Base-by-base conservation (phyloP, 2,113 vertebrate species). In the Podarcis cretensis region DNA sequence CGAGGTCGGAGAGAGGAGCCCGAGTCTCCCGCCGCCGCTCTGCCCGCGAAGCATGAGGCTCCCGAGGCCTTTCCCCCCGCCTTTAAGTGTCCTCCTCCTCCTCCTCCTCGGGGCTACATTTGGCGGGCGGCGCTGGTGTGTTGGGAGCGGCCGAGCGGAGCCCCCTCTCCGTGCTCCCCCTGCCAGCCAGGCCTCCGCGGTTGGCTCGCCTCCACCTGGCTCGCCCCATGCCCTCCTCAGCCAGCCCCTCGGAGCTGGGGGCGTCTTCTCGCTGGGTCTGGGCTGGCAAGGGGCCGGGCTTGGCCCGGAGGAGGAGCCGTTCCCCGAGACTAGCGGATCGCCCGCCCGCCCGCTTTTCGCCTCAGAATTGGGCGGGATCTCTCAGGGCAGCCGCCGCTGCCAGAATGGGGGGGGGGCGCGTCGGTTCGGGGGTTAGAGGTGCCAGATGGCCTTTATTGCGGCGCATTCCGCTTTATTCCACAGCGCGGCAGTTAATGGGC, bases 161-260 rank as follows among this genome's bases (percentile, higher is more conserved):
- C 21, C 87, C 43, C 63, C 77, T 79, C 84, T 88, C 88, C 94
- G 87, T 91, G 84, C 80, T 93, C 9, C 68, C 16, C 35, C 85
- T 82, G 65, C 74, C 23, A 91, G 88, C 86, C 71, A 89, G 35
- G 87, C 93, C 4, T 80, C 63, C 76, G 81, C 81, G 59, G 43
- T 43, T 73, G 12, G 66, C 57, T 86, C 65, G 59, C 86, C 68
- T 77, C 25, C 18, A 32, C 43, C 48, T n/a, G 77, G 13, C 73
- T 12, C 3, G 63, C 6, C 73, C 32, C 71, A 63, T 66, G 48
- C 4, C 87, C 1, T 20, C 81, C n/a, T 57, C 40, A 14, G 3
- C 1, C 32, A 35, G 79, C 59, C 82, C 9, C 32, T 30, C 14
- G 4, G 69, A 48, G 14, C 2, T 68, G 35, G 48, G 84, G 8